Base-by-base conservation (phyloP, 1,140 invertebrate genomes). In the Palaemon carinicauda region DNA sequence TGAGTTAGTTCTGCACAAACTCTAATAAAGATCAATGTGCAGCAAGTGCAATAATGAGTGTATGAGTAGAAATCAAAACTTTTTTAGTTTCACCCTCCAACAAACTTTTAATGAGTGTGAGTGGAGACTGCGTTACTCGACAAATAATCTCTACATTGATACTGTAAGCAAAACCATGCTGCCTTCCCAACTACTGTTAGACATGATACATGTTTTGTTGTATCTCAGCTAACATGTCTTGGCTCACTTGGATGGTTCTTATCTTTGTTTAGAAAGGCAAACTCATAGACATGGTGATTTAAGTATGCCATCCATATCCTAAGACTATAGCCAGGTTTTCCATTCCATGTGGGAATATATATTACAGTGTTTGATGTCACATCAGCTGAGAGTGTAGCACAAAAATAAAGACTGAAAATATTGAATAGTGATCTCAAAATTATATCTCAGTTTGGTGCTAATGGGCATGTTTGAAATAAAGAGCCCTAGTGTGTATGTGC, bases 141-240 rank as follows among this genome's bases (percentile, higher is more conserved):
- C 71, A 60, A 21, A 65, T 27, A 29, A 19, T 53, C 50, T 29
- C 71, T 24, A 60, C 53, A 79, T 74, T 85, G 75, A 85, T 79
- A 79, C 33, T 71, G 17, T 78, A 69, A 85, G 75, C 41, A 79
- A 85, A 83, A 85, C 82, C 82, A 85, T 78, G 82, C 82, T 85
- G 82, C 82, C 82, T 85, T 85, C 82, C 74, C 77, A 79, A 85
- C 75, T 79, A 51, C 69, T 41, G 41, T 78, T 53, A 71, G 75
- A 41, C 41, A 41, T 41, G 41, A 41, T 41, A 41, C 41, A 41
- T 41, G 41, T 41, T 41, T 41, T 41, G 41, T 41, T 41, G 41
- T 41, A 41, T 41, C 41, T 41, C 41, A 41, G 41, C 41, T 41
- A 41, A 41, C 41, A 41, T 41, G 41, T 41, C 41, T 41, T 41